phyloP scores from a whole-genome alignment of 1,140 invertebrate species.

The Medauroidea extradentata region DNA sequence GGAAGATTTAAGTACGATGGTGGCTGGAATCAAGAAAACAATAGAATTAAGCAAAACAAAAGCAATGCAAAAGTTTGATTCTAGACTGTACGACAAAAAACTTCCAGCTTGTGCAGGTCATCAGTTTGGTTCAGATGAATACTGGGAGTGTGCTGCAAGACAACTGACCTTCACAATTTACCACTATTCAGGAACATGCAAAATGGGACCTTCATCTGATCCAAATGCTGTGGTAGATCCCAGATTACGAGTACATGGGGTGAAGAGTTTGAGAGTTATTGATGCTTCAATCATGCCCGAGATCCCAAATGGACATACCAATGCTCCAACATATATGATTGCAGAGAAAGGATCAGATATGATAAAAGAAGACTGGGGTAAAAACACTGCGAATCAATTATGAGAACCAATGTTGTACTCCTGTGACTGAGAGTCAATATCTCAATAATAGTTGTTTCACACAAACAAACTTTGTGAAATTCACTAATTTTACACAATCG shows the following conservation, averaged over 20 bases:
- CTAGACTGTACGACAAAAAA: background rate
- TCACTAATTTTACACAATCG: too few relatives aligned
- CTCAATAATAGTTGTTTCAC: too few relatives aligned
- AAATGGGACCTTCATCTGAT: conserved; percentile 20
- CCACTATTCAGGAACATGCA: conserved; percentile 25
- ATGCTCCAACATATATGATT: conserved; percentile 12
- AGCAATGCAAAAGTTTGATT: background rate
- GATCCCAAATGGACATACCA: background rate
- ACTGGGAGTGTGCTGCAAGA: conserved; percentile 40
- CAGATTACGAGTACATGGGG: conserved; percentile 7
- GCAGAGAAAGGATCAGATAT: conserved; percentile 8
- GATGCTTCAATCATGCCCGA: conserved; percentile 12
- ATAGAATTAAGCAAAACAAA: background rate
- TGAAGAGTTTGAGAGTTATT: conserved; percentile 7
- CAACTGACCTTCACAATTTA: conserved; percentile 29
- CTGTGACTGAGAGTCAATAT: too few relatives aligned
- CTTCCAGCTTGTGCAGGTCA: background rate
- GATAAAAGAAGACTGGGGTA: conserved; percentile 6
- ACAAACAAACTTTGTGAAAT: too few relatives aligned
- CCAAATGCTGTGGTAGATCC: conserved; percentile 6
- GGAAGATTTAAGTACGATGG: too few relatives aligned
- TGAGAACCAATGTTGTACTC: too few relatives aligned
- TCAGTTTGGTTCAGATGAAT: conserved; percentile 37
- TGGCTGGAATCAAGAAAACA: background rate
- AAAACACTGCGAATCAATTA: too few relatives aligned